phyloP scores from a whole-genome alignment of 2,113 vertebrate species.

The Petaurus breviceps region DNA sequence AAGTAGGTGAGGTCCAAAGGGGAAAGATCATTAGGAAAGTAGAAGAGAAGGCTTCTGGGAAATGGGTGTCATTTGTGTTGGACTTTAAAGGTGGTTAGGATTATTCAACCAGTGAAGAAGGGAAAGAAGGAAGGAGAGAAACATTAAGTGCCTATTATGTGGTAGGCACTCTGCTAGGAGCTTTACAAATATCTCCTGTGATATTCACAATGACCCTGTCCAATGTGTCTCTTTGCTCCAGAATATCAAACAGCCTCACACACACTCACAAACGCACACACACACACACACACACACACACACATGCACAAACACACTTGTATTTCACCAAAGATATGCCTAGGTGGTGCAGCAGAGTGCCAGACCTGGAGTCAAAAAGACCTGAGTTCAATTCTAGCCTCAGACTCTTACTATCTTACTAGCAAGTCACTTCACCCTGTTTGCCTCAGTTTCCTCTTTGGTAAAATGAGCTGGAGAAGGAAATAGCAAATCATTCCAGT shows the following conservation, averaged over 20 bases:
- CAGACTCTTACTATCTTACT: too few species aligned
- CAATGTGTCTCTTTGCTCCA: background rate
- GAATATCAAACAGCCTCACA: background rate
- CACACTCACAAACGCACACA: too few species aligned
- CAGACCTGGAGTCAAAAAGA: too few species aligned
- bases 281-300: too few species aligned
- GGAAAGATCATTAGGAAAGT: background rate
- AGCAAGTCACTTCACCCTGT: too few species aligned
- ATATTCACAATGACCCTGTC: background rate
- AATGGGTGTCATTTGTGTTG: background rate
- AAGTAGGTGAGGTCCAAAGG: background rate
- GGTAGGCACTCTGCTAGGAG: background rate
- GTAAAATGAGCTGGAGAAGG: too few species aligned
- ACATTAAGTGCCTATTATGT: background rate
- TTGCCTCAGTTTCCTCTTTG: too few species aligned
- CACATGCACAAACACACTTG: background rate
- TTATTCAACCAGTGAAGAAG: background rate
- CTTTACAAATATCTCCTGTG: background rate
- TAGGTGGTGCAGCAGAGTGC: too few species aligned
- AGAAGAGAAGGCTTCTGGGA: background rate
- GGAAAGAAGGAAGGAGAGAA: background rate
- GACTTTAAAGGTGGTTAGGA: background rate
- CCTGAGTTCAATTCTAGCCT: too few species aligned
- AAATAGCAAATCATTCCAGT: too few species aligned
- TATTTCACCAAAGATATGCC: constrained; percentile 1